Conservation (phyloP, 2,797 vertebrate species). For the Rhynchonycteris naso region DNA sequence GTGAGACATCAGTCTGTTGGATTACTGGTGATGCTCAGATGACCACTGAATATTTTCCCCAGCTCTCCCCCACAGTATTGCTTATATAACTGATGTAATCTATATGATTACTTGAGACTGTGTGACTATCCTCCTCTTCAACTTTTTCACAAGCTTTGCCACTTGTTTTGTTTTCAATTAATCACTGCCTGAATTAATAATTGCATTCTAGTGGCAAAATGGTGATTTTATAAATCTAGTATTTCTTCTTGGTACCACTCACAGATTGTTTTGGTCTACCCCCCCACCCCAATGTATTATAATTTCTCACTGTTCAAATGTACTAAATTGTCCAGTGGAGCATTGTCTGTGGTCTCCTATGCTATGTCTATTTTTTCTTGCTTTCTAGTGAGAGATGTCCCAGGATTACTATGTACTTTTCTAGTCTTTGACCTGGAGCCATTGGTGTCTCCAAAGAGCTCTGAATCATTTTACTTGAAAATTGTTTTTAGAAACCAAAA, state of each 20-base stretch:
- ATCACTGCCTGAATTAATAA: not conserved
- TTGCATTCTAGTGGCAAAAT: not conserved
- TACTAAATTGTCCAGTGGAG: not conserved
- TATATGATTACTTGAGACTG: not conserved
- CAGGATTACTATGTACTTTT: not conserved
- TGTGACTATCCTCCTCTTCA: not conserved
- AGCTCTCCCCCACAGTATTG: not conserved
- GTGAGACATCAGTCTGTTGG: not conserved
- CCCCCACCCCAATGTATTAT: not conserved
- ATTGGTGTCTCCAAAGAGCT: not conserved
- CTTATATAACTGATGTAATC: not conserved
- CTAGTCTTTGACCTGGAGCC: not conserved
- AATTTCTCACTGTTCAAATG: not conserved
- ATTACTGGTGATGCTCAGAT: not conserved
- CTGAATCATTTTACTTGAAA: not conserved
- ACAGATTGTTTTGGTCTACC: not conserved
- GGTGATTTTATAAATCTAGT: not conserved
- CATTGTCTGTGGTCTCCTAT: not conserved
- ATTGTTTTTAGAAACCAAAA: not conserved
- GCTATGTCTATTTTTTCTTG: not conserved
- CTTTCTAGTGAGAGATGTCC: not conserved
- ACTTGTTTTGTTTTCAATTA: not conserved
- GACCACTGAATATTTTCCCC: not conserved
- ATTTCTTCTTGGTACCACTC: not conserved
- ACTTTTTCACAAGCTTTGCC: not conserved